Evolutionary conservation across 2,797 vertebrate species (phyloP).

Genomic region (Lagodon rhomboides): DNA sequence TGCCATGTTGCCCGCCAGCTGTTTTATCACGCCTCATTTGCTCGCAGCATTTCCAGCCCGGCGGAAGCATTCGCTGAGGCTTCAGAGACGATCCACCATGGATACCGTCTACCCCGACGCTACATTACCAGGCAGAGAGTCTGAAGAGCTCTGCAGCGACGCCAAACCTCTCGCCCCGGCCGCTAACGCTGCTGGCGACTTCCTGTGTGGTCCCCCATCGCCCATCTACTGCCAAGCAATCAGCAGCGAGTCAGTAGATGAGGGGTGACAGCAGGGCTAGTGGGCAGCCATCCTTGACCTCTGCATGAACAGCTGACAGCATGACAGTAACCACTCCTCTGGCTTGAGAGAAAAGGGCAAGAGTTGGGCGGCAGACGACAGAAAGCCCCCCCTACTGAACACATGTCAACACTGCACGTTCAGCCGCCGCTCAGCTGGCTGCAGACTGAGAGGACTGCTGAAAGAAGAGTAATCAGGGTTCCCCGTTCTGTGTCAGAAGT

Average conservation of each 20-base stretch:
- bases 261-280: constrained; percentile 68
- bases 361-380: constrained; percentile 55
- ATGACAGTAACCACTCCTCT: constrained; percentile 60
- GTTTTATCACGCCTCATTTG: constrained; percentile 82
- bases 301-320: constrained; percentile 68
- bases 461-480: constrained; percentile 40
- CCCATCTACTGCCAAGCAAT: constrained; percentile 60
- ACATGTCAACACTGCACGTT: constrained; percentile 56
- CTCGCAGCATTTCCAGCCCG: constrained; percentile 72
- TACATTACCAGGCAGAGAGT: constrained; percentile 42
- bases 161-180: constrained; percentile 42
- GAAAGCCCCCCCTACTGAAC: constrained; percentile 61
- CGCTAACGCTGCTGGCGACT: constrained; percentile 46
- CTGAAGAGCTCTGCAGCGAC: constrained; percentile 46
- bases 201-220: constrained; percentile 54
- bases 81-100: constrained; percentile 57
- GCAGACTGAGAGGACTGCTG: constrained; percentile 45
- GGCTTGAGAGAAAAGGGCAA: constrained; percentile 64
- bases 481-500: constrained; percentile 14
- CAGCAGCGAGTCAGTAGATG: constrained; percentile 64
- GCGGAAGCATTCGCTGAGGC: constrained; percentile 67
- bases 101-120: constrained; percentile 22
- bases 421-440: constrained; percentile 35
- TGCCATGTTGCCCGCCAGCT: constrained; percentile 81
- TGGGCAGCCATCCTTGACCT: constrained; percentile 73